Evolutionary conservation across 1,140 invertebrate species (phyloP), one percentile per base, ranked within the genome.

Genomic region (Vanessa atalanta): DNA sequence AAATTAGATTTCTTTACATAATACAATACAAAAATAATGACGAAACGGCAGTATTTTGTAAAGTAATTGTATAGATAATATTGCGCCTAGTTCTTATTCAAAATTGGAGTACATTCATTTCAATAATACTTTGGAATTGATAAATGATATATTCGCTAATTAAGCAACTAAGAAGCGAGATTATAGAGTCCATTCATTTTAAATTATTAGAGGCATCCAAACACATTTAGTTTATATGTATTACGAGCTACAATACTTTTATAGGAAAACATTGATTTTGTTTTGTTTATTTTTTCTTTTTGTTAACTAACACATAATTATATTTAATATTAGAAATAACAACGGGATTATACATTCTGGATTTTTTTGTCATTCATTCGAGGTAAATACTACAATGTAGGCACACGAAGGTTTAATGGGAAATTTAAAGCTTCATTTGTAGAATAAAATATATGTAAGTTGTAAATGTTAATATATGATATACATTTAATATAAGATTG

Each of bases 381-480:
- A 76, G 74, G 70, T 76, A 68, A 70, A 68, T 43, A 70, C 72
- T 78, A 79, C 75, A 71, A 64, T 65, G 75, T 77, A 81, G 78
- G 82, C 80, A 77, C 75, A 78, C 72, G 72, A 73, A 78, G 79
- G 78, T 79, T 69, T 78, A 68, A 77, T 79, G 74, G 78, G 73
- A 75, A 73, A 66, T 79, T 81, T 81, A 81, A 81, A 79, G 80
- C 80, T 81, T 81, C 70, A 64, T 73, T 79, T 79, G 70, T 79
- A 71, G 66, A 75, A 64, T 72, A 68, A 73, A 73, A 78, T 72
- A 78, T 74, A 70, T 78, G 57, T 68, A 76, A 68, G 65, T 72
- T 73, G 63, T 78, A 65, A 73, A 48, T 71, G 57, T 73, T 71
- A 61, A 57, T 57, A 55, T 68, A 68, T 55, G 66, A 57, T 57